phyloP scores from a whole-genome alignment of 2,888 invertebrate species.

The Digitonthophagus gazella region DNA sequence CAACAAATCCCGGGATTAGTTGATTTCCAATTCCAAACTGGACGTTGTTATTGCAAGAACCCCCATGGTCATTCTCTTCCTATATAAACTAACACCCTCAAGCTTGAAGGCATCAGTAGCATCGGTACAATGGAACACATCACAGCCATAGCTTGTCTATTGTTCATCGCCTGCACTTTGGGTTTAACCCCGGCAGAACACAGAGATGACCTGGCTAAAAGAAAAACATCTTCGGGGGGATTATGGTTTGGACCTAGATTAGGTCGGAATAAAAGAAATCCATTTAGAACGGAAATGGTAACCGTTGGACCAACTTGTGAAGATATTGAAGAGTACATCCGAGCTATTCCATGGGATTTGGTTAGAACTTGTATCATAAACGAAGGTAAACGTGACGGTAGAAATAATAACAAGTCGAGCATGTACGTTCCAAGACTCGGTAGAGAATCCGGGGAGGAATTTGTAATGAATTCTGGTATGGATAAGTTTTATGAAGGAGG shows the following conservation, averaged over 20 bases:
- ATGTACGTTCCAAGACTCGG: conserved; percentile 22
- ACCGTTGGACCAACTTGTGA: conserved; percentile 19
- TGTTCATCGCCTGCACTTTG: conserved; percentile 18
- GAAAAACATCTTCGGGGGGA: conserved; percentile 17
- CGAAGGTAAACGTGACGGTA: conserved; percentile 21
- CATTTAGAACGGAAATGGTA: conserved; percentile 12
- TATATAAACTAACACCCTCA: background rate
- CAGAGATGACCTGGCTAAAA: conserved; percentile 12
- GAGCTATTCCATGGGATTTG: conserved; percentile 25
- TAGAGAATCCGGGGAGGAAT: conserved; percentile 25
- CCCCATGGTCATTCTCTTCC: background rate
- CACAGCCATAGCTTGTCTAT: conserved; percentile 19
- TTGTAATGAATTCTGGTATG: conserved; percentile 8
- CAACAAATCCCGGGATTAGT: conserved; percentile 20
- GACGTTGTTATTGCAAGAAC: conserved; percentile 21
- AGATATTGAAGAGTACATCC: conserved; percentile 24
- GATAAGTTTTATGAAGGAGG: conserved; percentile 20
- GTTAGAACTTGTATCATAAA: conserved; percentile 22
- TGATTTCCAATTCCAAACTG: conserved; percentile 18
- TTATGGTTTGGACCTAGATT: conserved; percentile 24
- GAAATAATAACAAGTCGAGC: conserved; percentile 6
- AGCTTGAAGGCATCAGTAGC: conserved; percentile 12
- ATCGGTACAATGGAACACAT: conserved; percentile 24
- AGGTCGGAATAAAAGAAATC: conserved; percentile 23
- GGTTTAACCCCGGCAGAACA: conserved; percentile 10